Conservation (phyloP, 2,888 invertebrate genomes). For the Lomographa bimaculata region DNA sequence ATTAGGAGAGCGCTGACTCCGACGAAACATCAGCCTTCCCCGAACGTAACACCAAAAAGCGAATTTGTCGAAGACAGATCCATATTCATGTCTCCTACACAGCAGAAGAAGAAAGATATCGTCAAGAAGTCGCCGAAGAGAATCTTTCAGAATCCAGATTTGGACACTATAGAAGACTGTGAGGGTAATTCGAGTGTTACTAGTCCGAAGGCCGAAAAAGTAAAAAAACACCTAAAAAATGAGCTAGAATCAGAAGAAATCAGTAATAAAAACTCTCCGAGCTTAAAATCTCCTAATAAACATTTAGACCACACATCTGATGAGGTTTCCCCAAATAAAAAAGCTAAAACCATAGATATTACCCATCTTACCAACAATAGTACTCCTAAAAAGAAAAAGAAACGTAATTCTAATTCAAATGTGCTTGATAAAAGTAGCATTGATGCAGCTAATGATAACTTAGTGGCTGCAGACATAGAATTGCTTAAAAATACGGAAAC, state of each 20-base stretch:
- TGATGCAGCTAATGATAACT: constrained; percentile 11
- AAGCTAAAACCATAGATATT: constrained; percentile 20
- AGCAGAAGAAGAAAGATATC: constrained; percentile 73
- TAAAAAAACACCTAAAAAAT: constrained; percentile 67
- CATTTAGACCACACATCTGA: constrained; percentile 2
- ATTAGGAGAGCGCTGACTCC: constrained; percentile 68
- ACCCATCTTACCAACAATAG: constrained; percentile 40
- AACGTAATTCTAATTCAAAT: constrained; percentile 30
- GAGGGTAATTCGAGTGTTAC: constrained; percentile 35
- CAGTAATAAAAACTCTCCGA: constrained; percentile 31
- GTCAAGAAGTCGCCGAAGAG: constrained; percentile 76
- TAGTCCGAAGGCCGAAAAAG: constrained; percentile 70
- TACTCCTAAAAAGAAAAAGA: constrained; percentile 56
- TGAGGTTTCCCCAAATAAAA: constrained; percentile 19
- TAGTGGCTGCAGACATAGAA: constrained; percentile 1
- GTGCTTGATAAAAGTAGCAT: constrained; percentile 4
- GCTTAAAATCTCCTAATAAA: constrained; percentile 15
- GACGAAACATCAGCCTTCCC: constrained; percentile 69
- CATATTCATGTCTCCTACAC: constrained; percentile 69
- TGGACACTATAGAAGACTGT: constrained; percentile 55
- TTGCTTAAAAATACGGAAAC: background rate
- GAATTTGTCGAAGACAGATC: constrained; percentile 67
- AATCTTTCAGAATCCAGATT: constrained; percentile 68
- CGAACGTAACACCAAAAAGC: constrained; percentile 75
- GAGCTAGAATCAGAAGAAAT: constrained; percentile 50